phyloP scores from a whole-genome alignment of 2,888 invertebrate species.

The Stenodera caucasica region DNA sequence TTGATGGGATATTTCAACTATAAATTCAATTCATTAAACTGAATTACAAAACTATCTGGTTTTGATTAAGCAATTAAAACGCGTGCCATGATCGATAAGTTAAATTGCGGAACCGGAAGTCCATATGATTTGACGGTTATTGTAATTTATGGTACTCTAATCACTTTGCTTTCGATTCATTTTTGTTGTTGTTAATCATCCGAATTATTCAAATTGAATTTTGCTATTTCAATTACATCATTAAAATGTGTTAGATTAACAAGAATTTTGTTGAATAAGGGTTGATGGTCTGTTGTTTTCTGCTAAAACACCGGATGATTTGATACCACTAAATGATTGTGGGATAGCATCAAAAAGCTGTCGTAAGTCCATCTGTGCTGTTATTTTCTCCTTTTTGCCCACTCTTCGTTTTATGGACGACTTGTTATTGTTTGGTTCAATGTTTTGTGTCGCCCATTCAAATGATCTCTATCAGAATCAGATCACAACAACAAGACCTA shows the following conservation, averaged over 20 bases:
- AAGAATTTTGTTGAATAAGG: background rate
- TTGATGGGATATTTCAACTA: background rate
- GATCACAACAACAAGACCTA: background rate
- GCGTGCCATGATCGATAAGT: slow-evolving; percentile 6
- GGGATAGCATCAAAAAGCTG: background rate
- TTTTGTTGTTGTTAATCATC: background rate
- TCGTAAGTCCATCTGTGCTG: background rate
- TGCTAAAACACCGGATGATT: background rate
- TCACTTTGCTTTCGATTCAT: background rate
- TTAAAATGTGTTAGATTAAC: slow-evolving; percentile 8
- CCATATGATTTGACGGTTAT: slow-evolving; percentile 8
- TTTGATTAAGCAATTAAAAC: slow-evolving; percentile 9
- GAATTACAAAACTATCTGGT: slow-evolving; percentile 9
- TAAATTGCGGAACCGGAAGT: slow-evolving; percentile 9
- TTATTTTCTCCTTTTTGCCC: background rate
- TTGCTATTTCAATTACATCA: slow-evolving; percentile 16
- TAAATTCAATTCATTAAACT: slow-evolving; percentile 7
- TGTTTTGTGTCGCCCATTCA: background rate
- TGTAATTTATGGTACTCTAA: slow-evolving; percentile 5
- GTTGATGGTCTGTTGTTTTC: slow-evolving; percentile 5
- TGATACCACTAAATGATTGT: background rate
- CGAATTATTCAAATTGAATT: slow-evolving; percentile 13
- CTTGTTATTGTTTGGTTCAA: background rate
- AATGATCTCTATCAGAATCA: background rate
- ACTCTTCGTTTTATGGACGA: no score